These are phyloP conservation scores for Maniola hyperantus DNA, from an alignment of 2,888 invertebrate species.

Conservation along the genomic window DNA sequence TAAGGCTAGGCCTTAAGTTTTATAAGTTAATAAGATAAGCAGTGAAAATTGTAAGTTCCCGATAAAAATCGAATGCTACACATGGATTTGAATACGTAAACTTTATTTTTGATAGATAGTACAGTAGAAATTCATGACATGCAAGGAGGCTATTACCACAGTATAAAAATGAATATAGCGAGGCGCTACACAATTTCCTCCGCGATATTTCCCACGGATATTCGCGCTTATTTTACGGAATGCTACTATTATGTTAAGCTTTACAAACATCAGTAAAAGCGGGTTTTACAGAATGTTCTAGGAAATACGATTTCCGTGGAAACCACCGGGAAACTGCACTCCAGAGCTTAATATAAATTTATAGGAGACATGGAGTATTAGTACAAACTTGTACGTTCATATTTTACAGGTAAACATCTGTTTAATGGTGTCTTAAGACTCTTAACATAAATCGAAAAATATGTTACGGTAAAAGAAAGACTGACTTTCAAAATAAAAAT, in stretches of 20 bases:
- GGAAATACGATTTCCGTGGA: background rate
- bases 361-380: background rate
- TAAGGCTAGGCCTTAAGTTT: no score
- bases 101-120: constrained; percentile 16
- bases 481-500: no score
- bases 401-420: background rate
- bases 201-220: constrained; percentile 20
- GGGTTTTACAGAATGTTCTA: constrained; percentile 13
- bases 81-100: constrained; percentile 17
- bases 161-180: constrained; percentile 14
- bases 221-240: constrained; percentile 11
- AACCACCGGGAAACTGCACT: constrained; percentile 4
- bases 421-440: background rate
- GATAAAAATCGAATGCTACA: background rate
- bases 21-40: background rate
- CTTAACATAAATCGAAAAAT: background rate
- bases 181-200: background rate
- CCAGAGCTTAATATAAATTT: constrained; percentile 4
- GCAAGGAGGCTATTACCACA: constrained; percentile 17
- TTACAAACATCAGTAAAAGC: constrained; percentile 12
- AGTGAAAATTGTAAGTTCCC: background rate
- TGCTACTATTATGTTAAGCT: constrained; percentile 19
- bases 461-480: no score
- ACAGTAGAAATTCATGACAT: constrained; percentile 14
- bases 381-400: background rate